Percentiles rank a stretch among this genome's conserved stretches.
Conservation (phyloP, 2,888 invertebrate genomes). For the Drosophila subquinaria region DNA sequence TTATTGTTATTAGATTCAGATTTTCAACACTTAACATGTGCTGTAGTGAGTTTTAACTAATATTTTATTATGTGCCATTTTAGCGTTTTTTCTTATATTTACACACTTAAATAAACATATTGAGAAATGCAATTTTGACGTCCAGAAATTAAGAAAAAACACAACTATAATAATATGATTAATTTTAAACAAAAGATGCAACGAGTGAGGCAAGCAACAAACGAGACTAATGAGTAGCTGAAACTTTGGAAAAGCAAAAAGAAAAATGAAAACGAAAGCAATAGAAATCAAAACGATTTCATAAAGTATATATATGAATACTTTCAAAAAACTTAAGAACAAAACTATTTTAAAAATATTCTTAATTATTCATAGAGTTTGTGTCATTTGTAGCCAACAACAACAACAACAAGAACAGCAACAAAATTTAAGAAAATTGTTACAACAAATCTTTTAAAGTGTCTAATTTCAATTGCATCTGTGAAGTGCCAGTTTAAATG, state of each 20-base stretch:
- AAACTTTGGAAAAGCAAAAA: constrained; percentile 36
- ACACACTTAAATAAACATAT: constrained; percentile 26
- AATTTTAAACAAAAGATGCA: constrained; percentile 24
- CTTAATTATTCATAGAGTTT: constrained; percentile 18
- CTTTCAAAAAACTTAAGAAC: constrained; percentile 9
- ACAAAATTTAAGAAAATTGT: constrained; percentile 4
- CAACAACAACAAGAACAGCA: not conserved
- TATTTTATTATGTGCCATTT: constrained; percentile 73
- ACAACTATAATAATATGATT: constrained; percentile 3
- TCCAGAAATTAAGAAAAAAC: constrained; percentile 28
- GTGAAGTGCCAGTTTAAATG: constrained; percentile 21
- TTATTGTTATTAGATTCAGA: constrained; percentile 1
- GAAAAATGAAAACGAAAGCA: constrained; percentile 35
- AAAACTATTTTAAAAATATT: constrained; percentile 8
- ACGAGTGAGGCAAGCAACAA: constrained; percentile 61
- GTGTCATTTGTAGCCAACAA: constrained; percentile 29
- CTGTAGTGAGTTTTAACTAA: constrained; percentile 74
- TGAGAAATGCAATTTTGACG: constrained; percentile 32
- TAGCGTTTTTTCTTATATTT: constrained; percentile 30
- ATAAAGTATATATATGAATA: constrained; percentile 13
- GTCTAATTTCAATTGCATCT: constrained; percentile 46
- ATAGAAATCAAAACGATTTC: constrained; percentile 32
- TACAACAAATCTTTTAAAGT: constrained; percentile 17
- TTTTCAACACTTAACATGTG: constrained; percentile 66
- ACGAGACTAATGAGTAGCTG: constrained; percentile 57